Evolutionary conservation across 2,888 invertebrate species (phyloP).

Genomic region (Hydroisotoma schaefferi): DNA sequence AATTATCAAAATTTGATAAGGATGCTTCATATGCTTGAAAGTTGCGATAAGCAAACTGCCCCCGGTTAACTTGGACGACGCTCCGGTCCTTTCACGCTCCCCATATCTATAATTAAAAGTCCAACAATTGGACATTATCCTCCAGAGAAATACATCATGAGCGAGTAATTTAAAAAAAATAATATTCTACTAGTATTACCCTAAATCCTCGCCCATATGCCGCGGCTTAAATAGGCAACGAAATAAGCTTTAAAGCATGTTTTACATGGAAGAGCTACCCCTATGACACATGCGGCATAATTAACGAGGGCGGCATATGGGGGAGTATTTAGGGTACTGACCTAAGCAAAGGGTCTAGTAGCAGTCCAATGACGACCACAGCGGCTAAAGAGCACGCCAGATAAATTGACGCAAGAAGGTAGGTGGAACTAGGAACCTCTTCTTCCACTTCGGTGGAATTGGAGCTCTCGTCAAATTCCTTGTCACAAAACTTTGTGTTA

Average conservation of each 20-base stretch:
- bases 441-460: neutral
- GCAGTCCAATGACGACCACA: slow-evolving; percentile 76
- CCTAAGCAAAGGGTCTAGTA: slow-evolving; percentile 87
- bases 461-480: slow-evolving; percentile 4
- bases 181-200: too few species aligned
- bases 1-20: slow-evolving; percentile 59
- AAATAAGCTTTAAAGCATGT: neutral
- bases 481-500: slow-evolving; percentile 19
- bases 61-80: slow-evolving; percentile 59
- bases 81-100: slow-evolving; percentile 74
- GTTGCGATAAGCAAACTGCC: slow-evolving; percentile 82
- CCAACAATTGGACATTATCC: neutral
- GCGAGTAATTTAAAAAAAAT: too few species aligned
- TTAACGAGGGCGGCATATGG: too few species aligned
- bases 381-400: slow-evolving; percentile 80
- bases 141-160: neutral
- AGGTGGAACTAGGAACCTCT: slow-evolving; percentile 51
- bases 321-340: too few species aligned
- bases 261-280: neutral
- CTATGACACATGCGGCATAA: too few species aligned
- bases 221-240: neutral
- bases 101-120: slow-evolving; percentile 64
- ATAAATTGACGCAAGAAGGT: slow-evolving; percentile 84
- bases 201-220: too few species aligned
- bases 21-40: slow-evolving; percentile 72